A percentile compares a stretch with the other conserved stretches of the same genome.
Conservation (phyloP, 2,797 vertebrate species). For the Tadarida brasiliensis region DNA sequence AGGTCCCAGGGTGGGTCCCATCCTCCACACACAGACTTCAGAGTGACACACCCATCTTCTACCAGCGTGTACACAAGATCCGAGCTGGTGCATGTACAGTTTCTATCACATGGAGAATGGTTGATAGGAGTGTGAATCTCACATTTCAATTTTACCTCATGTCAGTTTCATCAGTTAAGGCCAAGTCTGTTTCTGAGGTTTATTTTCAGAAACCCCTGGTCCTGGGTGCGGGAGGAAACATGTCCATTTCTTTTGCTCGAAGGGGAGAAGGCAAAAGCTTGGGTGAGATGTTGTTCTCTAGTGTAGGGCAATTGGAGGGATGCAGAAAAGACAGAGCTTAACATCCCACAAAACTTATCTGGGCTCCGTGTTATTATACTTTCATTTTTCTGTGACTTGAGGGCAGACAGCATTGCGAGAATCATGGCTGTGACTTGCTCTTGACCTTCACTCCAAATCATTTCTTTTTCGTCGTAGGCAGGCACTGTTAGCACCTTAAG, state of each 20-base stretch:
- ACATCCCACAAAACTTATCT: not conserved
- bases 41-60: not conserved
- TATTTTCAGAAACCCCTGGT: constrained; percentile 39
- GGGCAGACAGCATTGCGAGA: not conserved
- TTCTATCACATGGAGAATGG: not conserved
- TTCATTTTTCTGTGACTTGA: not conserved
- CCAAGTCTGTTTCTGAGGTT: not conserved
- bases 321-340: not conserved
- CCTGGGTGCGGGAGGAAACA: not conserved
- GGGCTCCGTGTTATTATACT: not conserved
- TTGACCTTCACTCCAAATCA: not conserved
- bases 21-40: not conserved
- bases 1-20: not conserved
- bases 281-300: not conserved
- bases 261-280: not conserved
- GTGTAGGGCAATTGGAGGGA: not conserved
- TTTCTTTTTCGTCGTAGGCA: not conserved
- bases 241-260: not conserved
- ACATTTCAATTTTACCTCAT: not conserved
- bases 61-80: no score
- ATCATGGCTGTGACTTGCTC: not conserved
- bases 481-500: not conserved
- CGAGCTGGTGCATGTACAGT: not conserved
- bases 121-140: not conserved
- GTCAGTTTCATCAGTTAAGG: not conserved